Evolutionary conservation across 1,140 invertebrate species (phyloP), one percentile per base, ranked within the genome.

Genomic region (Zeugodacus cucurbitae): DNA sequence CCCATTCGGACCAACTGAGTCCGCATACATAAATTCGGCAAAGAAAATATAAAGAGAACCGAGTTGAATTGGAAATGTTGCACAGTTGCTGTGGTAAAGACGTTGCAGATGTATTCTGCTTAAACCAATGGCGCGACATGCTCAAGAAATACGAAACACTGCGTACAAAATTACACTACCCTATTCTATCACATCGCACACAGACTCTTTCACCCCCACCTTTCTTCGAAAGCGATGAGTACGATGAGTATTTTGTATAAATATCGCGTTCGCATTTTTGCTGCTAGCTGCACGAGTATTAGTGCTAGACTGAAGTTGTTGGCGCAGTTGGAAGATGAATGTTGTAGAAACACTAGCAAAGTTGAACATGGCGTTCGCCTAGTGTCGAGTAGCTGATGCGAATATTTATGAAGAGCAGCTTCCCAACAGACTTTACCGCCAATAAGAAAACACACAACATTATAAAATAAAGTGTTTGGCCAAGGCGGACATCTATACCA

Each of bases 361-460:
- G 32, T 74, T 41, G 67, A 37, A 41, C 20, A 20, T 22, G 74
- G 32, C 54, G 74, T 67, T 87, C n/a, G 86, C 59, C 82, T 59
- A 88, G 64, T 74, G 54, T 58, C 67, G 70, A 29, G 88, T 62
- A 67, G 86, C 67, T 89, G 90, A 89, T 58, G 91, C 90, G 91
- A 92, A 92, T 92, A 92, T 92, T 92, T 92, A 92, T 92, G 90
- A 92, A 91, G 89, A 90, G 90, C 90, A 29, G 89, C 74, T 70
- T 57, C 64, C 87, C 78, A 85, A 82, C 37, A 54, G 74, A 48
- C 41, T 78, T 78, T 78, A n/a, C 70, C 20, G 22, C 37, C 41
- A 78, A 41, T 3, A 32, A 59, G n/a, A 29, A 86, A 41, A 74
- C 48, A 54, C 48, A 54, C 11, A 54, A 54, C 14, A 88, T 58